phyloP scores from a whole-genome alignment of 2,797 vertebrate species.

The Epinephelus malabaricus region DNA sequence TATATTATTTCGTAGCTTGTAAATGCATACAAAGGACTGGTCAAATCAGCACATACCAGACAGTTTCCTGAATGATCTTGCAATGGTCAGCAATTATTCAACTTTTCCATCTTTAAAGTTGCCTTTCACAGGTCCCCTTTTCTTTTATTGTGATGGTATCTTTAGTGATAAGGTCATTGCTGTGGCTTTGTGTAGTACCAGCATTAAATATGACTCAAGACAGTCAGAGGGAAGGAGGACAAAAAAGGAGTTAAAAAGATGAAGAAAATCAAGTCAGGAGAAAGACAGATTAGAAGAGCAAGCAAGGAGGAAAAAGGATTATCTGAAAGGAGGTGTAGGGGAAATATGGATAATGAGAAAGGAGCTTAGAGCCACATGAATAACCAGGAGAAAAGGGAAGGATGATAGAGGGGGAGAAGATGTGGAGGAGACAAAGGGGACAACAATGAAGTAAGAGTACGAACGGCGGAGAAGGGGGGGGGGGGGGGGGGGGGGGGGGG shows the following conservation, averaged over 20 bases:
- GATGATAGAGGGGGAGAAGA: not conserved
- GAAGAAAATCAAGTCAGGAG: not conserved
- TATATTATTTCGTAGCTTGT: not conserved
- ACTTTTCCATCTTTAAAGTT: not conserved
- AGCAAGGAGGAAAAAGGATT: not conserved
- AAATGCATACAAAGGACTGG: not conserved
- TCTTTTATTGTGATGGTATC: not conserved
- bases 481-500: too few species aligned
- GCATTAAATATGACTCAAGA: not conserved
- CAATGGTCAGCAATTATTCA: not conserved
- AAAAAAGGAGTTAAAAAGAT: not conserved
- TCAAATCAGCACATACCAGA: not conserved
- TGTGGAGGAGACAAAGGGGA: not conserved
- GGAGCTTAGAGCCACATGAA: not conserved
- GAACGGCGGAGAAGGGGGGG: not conserved
- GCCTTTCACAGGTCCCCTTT: not conserved
- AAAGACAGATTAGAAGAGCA: not conserved
- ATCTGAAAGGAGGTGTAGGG: conserved; percentile 1
- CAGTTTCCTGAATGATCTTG: conserved; percentile 2
- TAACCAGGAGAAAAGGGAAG: not conserved
- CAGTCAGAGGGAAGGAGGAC: not conserved
- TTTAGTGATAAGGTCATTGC: not conserved
- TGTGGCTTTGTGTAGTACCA: not conserved
- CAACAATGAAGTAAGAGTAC: not conserved
- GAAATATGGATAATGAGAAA: conserved; percentile 2